Percentiles rank a stretch among this genome's conserved stretches.
phyloP scores from a whole-genome alignment of 2,113 vertebrate genomes.

The Morone saxatilis region DNA sequence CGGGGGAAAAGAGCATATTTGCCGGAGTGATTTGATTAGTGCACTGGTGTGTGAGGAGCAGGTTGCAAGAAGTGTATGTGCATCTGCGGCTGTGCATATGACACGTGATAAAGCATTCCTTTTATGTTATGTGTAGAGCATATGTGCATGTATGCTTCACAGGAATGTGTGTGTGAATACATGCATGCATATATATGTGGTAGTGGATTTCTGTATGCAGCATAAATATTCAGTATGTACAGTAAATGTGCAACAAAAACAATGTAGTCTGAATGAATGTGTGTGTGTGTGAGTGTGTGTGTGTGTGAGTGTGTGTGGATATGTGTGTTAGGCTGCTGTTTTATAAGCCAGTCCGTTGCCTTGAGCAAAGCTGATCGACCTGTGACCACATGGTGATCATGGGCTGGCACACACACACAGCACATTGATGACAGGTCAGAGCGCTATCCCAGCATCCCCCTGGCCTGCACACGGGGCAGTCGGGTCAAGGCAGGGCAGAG shows the following conservation, averaged over 20 bases:
- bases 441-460: constrained; percentile 61
- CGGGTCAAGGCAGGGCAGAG: constrained; percentile 34
- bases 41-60: constrained; percentile 53
- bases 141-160: background rate
- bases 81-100: constrained; percentile 1
- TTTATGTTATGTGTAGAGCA: background rate
- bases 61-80: constrained; percentile 15
- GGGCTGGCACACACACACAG: constrained; percentile 8
- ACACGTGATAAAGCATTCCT: constrained; percentile 9
- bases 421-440: constrained; percentile 62
- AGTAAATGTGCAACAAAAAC: background rate
- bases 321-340: background rate
- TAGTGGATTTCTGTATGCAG: background rate
- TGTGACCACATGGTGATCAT: constrained; percentile 19
- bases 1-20: constrained; percentile 34
- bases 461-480: constrained; percentile 23
- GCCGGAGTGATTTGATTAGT: constrained; percentile 62
- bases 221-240: background rate
- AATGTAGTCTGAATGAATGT: too few species aligned
- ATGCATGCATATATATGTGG: background rate
- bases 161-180: background rate
- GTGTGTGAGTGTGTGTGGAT: background rate
- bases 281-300: background rate
- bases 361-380: constrained; percentile 49
- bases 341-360: background rate